phyloP scores from a whole-genome alignment of 1,140 invertebrate species.

The Cydia amplana region DNA sequence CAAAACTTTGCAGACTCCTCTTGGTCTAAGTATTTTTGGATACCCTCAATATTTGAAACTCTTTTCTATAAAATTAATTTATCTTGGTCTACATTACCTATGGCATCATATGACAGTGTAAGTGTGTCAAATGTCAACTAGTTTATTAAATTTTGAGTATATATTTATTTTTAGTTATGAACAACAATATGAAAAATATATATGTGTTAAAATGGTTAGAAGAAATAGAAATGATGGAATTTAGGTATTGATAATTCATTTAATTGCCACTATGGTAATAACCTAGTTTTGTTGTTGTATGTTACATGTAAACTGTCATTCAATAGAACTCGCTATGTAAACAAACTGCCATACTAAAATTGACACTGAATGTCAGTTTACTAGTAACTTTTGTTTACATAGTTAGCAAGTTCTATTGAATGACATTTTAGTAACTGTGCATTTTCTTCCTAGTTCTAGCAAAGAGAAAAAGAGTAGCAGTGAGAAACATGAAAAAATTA shows the following conservation, averaged over 20 bases:
- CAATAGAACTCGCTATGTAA: too few species aligned
- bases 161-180: constrained; percentile 50
- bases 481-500: constrained; percentile 59
- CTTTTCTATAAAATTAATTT: neutral
- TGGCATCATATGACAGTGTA: neutral
- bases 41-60: neutral
- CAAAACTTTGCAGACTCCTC: too few species aligned
- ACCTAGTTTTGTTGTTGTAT: neutral
- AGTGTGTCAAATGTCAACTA: constrained; percentile 5
- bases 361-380: too few species aligned
- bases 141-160: constrained; percentile 46
- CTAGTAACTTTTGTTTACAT: too few species aligned
- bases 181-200: constrained; percentile 53
- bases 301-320: too few species aligned
- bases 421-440: neutral
- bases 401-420: too few species aligned
- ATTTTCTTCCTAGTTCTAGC: constrained; percentile 47
- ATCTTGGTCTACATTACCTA: neutral
- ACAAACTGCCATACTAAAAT: too few species aligned
- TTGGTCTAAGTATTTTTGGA: too few species aligned
- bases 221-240: neutral
- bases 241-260: neutral
- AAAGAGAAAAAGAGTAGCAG: constrained; percentile 59
- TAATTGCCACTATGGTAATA: neutral
- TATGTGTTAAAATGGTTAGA: constrained; percentile 40